A percentile compares a stretch with the other conserved stretches of the same genome.
Conservation (phyloP, 2,113 vertebrate species). For the Boulengeromyrus knoepffleri region DNA sequence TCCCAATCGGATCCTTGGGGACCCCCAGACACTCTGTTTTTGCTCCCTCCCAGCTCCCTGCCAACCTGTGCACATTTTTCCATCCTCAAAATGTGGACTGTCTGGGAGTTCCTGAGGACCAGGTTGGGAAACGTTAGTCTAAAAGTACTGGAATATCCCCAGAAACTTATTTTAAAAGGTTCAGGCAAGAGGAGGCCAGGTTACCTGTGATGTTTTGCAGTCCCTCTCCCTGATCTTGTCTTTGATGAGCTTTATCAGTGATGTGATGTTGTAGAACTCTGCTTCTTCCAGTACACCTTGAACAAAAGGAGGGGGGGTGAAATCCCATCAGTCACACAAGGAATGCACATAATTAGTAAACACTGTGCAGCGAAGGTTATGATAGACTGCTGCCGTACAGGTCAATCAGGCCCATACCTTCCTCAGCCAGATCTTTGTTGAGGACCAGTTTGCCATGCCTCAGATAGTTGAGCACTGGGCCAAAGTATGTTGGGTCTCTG, state of each 20-base stretch:
- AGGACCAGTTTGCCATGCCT: slow-evolving; percentile 95
- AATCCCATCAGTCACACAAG: neutral
- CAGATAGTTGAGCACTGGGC: slow-evolving; percentile 93
- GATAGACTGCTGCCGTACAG: too few species aligned
- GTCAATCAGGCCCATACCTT: slow-evolving; percentile 64
- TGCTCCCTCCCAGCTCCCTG: neutral
- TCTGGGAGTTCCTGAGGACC: neutral
- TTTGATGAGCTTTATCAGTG: slow-evolving; percentile 94
- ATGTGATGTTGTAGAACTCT: slow-evolving; percentile 98
- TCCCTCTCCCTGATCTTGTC: slow-evolving; percentile 97
- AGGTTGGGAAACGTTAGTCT: neutral
- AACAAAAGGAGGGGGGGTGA: neutral
- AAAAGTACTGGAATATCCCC: neutral
- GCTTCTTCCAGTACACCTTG: slow-evolving; percentile 94
- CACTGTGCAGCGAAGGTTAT: too few species aligned
- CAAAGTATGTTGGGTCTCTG: slow-evolving; percentile 94
- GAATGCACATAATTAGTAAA: neutral
- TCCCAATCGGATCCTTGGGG: neutral
- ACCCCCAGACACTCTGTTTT: neutral
- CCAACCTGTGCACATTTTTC: neutral
- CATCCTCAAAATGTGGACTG: neutral
- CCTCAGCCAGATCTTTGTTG: slow-evolving; percentile 92
- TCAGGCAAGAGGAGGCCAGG: slow-evolving; percentile 19
- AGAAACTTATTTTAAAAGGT: neutral
- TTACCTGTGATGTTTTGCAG: slow-evolving; percentile 86